Percentiles rank a stretch among this genome's conserved stretches.
Conservation (phyloP, 2,797 vertebrate species). For the Apogon talboti region DNA sequence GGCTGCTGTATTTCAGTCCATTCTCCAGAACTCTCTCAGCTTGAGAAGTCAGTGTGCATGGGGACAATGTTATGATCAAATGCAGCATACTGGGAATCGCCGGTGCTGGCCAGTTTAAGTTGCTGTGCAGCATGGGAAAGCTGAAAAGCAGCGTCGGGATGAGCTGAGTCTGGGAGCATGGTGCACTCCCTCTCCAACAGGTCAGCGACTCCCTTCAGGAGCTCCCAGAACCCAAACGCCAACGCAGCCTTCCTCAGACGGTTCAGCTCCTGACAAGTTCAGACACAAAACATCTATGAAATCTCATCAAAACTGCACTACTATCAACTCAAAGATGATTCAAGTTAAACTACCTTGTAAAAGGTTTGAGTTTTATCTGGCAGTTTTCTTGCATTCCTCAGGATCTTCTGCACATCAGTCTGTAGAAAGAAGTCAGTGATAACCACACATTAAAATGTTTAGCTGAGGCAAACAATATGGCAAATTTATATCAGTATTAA, state of each 20-base stretch:
- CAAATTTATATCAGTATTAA: too few species aligned
- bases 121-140: constrained; percentile 95
- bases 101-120: constrained; percentile 92
- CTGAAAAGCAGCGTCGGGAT: constrained; percentile 96
- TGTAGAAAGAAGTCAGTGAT: constrained; percentile 59
- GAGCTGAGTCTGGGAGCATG: constrained; percentile 93
- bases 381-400: constrained; percentile 97
- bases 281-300: background rate
- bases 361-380: constrained; percentile 99
- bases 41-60: constrained; percentile 96
- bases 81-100: constrained; percentile 90
- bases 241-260: constrained; percentile 94
- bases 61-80: constrained; percentile 96
- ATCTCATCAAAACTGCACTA: background rate
- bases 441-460: background rate
- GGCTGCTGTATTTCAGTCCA: background rate
- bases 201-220: constrained; percentile 94
- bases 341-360: constrained; percentile 89
- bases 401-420: constrained; percentile 99
- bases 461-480: too few species aligned
- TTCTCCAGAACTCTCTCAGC: constrained; percentile 65
- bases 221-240: constrained; percentile 97
- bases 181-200: constrained; percentile 97
- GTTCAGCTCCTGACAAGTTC: constrained; percentile 90
- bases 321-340: background rate